These are phyloP conservation scores for Philereme vetulata DNA, from an alignment of 2,888 invertebrate species.

Conservation along the genomic window DNA sequence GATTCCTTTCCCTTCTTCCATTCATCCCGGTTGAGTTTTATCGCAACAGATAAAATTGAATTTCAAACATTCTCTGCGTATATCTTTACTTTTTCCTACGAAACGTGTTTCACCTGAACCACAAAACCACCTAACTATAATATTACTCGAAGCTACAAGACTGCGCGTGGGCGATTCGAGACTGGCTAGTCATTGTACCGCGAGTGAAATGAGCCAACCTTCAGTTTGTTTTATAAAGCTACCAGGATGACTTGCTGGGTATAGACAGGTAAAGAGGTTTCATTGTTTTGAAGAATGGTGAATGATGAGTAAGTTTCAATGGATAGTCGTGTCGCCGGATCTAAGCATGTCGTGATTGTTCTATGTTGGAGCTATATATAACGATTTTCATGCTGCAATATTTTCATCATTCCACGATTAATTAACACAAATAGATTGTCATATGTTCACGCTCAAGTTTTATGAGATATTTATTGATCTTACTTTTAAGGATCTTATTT, in stretches of 20 bases:
- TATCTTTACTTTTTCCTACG: background rate
- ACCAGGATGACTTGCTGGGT: conserved; percentile 38
- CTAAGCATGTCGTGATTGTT: too few species aligned
- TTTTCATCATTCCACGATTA: too few species aligned
- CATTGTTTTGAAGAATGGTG: conserved; percentile 26
- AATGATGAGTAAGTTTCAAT: conserved; percentile 19
- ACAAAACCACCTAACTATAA: conserved; percentile 3
- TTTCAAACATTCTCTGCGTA: too few species aligned
- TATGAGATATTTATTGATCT: too few species aligned
- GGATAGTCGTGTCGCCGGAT: conserved; percentile 1
- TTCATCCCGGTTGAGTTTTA: too few species aligned
- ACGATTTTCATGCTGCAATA: too few species aligned
- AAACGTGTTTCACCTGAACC: conserved; percentile 16
- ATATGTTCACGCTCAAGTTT: too few species aligned
- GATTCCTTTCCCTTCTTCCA: too few species aligned
- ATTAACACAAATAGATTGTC: too few species aligned
- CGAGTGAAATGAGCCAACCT: conserved; percentile 26
- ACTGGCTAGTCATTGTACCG: conserved; percentile 22
- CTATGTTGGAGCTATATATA: too few species aligned
- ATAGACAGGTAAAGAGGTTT: conserved; percentile 33
- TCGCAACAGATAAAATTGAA: too few species aligned
- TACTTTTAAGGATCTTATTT: too few species aligned
- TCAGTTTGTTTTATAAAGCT: conserved; percentile 39
- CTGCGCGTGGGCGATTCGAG: conserved; percentile 22
- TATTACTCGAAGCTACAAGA: conserved; percentile 8